These are phyloP conservation scores for Enoplolaimus lenunculus DNA, from an alignment of 2,888 invertebrate species.

Conservation along the genomic window DNA sequence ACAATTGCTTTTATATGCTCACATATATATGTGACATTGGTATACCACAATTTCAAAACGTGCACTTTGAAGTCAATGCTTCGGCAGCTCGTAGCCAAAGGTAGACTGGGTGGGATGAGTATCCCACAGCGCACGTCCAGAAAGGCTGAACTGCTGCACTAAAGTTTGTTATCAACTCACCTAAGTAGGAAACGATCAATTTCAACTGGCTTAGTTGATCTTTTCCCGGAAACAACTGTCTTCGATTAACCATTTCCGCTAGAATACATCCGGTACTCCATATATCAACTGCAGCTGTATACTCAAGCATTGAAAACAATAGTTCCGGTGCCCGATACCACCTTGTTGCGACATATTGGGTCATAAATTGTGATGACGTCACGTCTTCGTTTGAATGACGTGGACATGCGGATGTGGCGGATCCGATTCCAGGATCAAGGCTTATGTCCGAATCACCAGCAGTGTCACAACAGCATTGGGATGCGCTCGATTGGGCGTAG, in stretches of 20 bases:
- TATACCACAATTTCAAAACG: no score
- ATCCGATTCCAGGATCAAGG: conserved; percentile 24
- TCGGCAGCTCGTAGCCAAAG: no score
- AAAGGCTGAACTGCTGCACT: no score
- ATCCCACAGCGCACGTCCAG: no score
- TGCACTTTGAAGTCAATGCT: no score
- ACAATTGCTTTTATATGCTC: no score
- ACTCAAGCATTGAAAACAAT: conserved; percentile 42
- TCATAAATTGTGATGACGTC: conserved; percentile 35
- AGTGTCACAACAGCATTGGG: background rate
- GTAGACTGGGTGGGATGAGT: no score
- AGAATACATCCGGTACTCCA: conserved; percentile 48
- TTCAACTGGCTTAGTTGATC: conserved; percentile 42
- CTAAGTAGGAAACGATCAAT: conserved; percentile 43
- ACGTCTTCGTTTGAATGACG: background rate
- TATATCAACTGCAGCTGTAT: conserved; percentile 45
- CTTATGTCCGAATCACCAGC: background rate
- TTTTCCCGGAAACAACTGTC: conserved; percentile 45
- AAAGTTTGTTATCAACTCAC: no score
- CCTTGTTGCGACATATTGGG: conserved; percentile 46
- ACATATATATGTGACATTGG: no score
- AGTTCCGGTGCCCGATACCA: conserved; percentile 46
- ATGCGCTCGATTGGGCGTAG: background rate
- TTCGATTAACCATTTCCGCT: conserved; percentile 46
- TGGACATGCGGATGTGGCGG: background rate